phyloP scores from a whole-genome alignment of 2,888 invertebrate species.

The Koerneria pararmatus region DNA sequence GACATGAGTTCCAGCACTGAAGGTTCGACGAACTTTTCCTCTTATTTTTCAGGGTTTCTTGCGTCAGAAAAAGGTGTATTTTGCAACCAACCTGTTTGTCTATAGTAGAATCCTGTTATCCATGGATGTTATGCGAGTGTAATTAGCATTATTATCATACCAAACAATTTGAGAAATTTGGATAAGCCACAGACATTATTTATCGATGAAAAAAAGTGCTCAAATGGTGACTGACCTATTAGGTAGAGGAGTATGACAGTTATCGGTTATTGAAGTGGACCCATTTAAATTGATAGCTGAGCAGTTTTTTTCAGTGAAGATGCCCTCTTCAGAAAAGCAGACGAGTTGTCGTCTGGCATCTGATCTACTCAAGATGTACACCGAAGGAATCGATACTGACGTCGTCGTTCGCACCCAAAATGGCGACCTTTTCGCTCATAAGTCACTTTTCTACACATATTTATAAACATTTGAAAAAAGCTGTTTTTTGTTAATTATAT shows the following conservation, averaged over 20 bases:
- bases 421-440: conserved; percentile 81
- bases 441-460: conserved; percentile 60
- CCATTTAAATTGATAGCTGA: too few relatives aligned
- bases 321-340: too few relatives aligned
- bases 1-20: conserved; percentile 38
- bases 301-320: too few relatives aligned
- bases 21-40: conserved; percentile 30
- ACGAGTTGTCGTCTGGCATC: conserved; percentile 73
- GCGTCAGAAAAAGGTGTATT: neutral
- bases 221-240: too few relatives aligned
- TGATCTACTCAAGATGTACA: conserved; percentile 82
- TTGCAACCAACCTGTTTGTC: too few relatives aligned
- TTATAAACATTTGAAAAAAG: too few relatives aligned
- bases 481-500: neutral
- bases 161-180: too few relatives aligned
- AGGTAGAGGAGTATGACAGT: too few relatives aligned
- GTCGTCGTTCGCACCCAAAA: conserved; percentile 76
- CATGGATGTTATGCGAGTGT: conserved; percentile 1
- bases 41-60: conserved; percentile 15
- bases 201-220: too few relatives aligned
- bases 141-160: neutral
- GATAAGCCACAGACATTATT: too few relatives aligned
- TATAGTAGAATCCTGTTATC: too few relatives aligned
- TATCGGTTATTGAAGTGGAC: too few relatives aligned
- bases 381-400: conserved; percentile 84